A percentile compares a stretch with the other conserved stretches of the same genome.
phyloP scores from a whole-genome alignment of 2,113 vertebrate species.

The human region GRCh38 chr3:194590501-194591000 shows the following conservation, averaged over 20 bases:
- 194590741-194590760: neutral
- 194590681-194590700: neutral
- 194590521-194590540: neutral
- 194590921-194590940: too few relatives aligned
- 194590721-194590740: neutral
- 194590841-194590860: neutral
- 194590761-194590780: neutral
- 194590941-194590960: too few relatives aligned
- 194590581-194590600: neutral
- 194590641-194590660: neutral
- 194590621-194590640: neutral
- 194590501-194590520: neutral
- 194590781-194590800: neutral
- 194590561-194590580: neutral
- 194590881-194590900: neutral
- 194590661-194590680: neutral
- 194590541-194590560: neutral
- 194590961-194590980: too few relatives aligned
- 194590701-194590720: neutral
- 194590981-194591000: too few relatives aligned
- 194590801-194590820: neutral
- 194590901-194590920: neutral
- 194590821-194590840: neutral
- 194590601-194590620: neutral
- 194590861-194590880: neutral